Evolutionary conservation across 1,140 invertebrate genomes (phyloP), one percentile per base, ranked within the genome.

Genomic region (Megathymus violae): DNA sequence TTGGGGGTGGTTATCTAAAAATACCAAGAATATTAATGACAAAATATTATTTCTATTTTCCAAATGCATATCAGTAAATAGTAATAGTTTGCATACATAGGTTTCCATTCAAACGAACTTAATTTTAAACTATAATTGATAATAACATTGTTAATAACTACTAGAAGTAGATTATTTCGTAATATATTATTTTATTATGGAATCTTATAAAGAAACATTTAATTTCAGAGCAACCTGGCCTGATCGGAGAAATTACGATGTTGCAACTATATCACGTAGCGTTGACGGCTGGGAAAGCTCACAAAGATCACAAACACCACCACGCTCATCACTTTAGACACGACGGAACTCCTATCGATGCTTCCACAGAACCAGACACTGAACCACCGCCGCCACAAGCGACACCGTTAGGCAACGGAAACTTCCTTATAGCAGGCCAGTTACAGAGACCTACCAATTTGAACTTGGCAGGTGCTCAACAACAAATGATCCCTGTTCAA

Each of bases 301-400:
- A 96, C 78, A 94, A 94, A 51, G 95, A 96, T 74, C 96, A 96
- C 83, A 96, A 96, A 75, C 96, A 96, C 69, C 96, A 96, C 75
- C 96, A 96, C 74, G 95, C 93, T 0, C 95, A 96, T 74, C 94
- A 95, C 65, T 96, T 94, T 69, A 94, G 94, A 69, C 95, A 96
- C 71, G 94, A 96, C 64, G 95, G 95, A 1, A 89, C 81, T n/a
- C 93, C 93, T 10, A 87, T 94, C 38, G 93, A 93, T 15, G 82
- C 88, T 0, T 91, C 92, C 0, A 91, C 88, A 0, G 78, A 92
- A 27, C 84, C 92, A 0, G 85, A 85, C 0, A 94, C 94, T 0
- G 92, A 93, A 34, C 92, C 94, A 1, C 92, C 93, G 7, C 91
- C 92, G 3, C 89, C 92, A 6, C 78, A 87, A 48, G 81, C 91